Evolutionary conservation across 2,113 vertebrate genomes (phyloP).

Genomic region (Melanocharis versteri): DNA sequence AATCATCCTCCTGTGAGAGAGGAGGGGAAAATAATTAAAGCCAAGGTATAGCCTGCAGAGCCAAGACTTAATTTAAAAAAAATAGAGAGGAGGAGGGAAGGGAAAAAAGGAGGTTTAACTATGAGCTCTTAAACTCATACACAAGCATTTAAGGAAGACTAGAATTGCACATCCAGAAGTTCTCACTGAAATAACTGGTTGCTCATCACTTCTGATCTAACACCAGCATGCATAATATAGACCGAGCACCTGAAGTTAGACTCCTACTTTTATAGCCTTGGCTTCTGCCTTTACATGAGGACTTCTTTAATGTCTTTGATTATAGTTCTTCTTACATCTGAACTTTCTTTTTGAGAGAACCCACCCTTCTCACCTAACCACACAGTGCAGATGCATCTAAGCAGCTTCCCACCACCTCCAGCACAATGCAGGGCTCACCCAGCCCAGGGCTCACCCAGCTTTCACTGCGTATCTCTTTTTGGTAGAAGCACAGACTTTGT

Average conservation of each 20-base stretch:
- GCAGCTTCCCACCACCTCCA: neutral
- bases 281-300: neutral
- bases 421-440: no score
- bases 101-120: neutral
- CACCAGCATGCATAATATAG: neutral
- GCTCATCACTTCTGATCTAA: neutral
- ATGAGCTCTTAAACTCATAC: neutral
- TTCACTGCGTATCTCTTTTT: neutral
- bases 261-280: neutral
- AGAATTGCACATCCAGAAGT: neutral
- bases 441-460: neutral
- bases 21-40: neutral
- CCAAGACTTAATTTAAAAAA: neutral
- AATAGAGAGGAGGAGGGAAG: no score
- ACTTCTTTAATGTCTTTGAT: neutral
- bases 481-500: neutral
- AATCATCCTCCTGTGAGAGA: neutral
- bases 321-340: neutral
- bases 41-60: neutral
- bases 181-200: neutral
- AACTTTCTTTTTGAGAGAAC: neutral
- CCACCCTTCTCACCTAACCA: neutral
- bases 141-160: neutral
- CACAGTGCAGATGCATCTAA: neutral
- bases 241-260: neutral